Percentiles rank a stretch among this genome's conserved stretches.
phyloP scores from a whole-genome alignment of 2,888 invertebrate genomes.

The Xanthia togata region DNA sequence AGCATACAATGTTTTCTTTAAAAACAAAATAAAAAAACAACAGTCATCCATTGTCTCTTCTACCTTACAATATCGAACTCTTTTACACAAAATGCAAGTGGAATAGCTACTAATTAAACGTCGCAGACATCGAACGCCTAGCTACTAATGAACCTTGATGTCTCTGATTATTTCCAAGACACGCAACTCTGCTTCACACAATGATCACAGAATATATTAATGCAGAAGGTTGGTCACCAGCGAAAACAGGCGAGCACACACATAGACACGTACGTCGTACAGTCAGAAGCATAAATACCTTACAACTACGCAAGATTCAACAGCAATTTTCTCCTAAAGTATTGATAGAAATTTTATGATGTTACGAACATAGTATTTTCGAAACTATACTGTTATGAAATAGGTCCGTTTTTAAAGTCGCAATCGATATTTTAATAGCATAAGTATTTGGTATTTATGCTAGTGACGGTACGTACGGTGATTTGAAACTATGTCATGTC shows the following conservation, averaged over 20 bases:
- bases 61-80: constrained; percentile 67
- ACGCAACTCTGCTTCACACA: constrained; percentile 1
- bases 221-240: background rate
- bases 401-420: background rate
- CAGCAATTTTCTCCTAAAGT: too few relatives aligned
- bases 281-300: too few relatives aligned
- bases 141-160: constrained; percentile 51
- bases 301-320: too few relatives aligned
- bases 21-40: background rate
- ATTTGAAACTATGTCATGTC: background rate
- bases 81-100: constrained; percentile 72
- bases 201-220: background rate
- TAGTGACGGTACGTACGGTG: background rate
- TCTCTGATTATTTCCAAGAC: constrained; percentile 40
- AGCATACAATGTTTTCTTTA: background rate
- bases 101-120: constrained; percentile 70
- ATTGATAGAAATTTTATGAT: too few relatives aligned
- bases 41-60: constrained; percentile 13
- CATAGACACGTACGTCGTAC: too few relatives aligned
- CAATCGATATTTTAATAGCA: background rate
- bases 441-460: background rate
- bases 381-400: too few relatives aligned
- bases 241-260: too few relatives aligned
- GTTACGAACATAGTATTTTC: too few relatives aligned
- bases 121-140: constrained; percentile 37